phyloP scores from a whole-genome alignment of 2,888 invertebrate genomes.

The Dryococelus australis region DNA sequence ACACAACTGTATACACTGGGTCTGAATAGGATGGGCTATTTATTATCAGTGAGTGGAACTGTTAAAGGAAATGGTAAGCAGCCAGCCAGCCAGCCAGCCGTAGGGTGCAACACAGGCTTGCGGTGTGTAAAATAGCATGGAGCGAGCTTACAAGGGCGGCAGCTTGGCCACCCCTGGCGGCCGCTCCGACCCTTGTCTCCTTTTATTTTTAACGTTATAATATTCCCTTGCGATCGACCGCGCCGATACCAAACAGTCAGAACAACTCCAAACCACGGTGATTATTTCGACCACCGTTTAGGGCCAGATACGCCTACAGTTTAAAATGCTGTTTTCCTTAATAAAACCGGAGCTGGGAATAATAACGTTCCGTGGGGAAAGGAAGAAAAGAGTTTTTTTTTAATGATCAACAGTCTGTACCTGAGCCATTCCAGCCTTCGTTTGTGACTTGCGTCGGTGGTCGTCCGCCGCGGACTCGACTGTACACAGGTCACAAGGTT shows the following conservation, averaged over 20 bases:
- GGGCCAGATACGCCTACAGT: slow-evolving; percentile 28
- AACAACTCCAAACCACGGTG: slow-evolving; percentile 25
- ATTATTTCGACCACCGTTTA: slow-evolving; percentile 23
- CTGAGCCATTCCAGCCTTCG: not conserved
- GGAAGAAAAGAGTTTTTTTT: not conserved
- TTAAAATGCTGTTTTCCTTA: slow-evolving; percentile 18
- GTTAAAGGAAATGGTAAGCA: too few relatives aligned
- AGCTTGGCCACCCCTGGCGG: slow-evolving; percentile 12
- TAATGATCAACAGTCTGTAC: not conserved
- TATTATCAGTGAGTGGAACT: too few relatives aligned
- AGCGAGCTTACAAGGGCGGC: not conserved
- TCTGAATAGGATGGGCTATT: too few relatives aligned
- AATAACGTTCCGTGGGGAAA: not conserved
- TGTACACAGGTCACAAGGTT: too few relatives aligned
- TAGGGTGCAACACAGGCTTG: too few relatives aligned
- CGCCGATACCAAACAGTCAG: slow-evolving; percentile 17
- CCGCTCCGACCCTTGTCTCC: slow-evolving; percentile 1
- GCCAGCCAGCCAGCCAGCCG: too few relatives aligned
- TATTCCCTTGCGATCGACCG: slow-evolving; percentile 18
- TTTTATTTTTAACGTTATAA: slow-evolving; percentile 20
- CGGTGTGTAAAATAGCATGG: too few relatives aligned
- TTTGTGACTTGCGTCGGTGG: too few relatives aligned
- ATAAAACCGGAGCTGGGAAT: not conserved
- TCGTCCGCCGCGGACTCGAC: too few relatives aligned
- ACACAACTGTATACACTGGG: too few relatives aligned